Conservation (phyloP, 2,888 invertebrate genomes). For the Hemaris fuciformis region DNA sequence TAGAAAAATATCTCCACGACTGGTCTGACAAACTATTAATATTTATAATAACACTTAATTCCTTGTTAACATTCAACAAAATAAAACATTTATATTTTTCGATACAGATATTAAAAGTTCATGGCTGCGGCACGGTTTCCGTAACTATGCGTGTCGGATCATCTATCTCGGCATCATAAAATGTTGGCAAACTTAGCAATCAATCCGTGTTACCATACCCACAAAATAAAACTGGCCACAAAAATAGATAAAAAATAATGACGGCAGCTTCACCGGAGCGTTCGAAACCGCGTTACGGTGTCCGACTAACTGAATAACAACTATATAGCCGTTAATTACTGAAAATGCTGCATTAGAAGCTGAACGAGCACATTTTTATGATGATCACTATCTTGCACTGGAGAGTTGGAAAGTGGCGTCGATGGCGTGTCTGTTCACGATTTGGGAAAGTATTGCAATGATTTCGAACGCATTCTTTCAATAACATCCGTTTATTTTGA, state of each 20-base stretch:
- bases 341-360: slow-evolving; percentile 46
- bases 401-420: slow-evolving; percentile 22
- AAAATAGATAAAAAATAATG: slow-evolving; percentile 28
- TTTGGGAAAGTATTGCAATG: slow-evolving; percentile 61
- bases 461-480: slow-evolving; percentile 51
- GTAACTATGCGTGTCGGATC: no score
- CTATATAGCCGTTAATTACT: slow-evolving; percentile 57
- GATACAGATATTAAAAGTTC: background rate
- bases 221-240: slow-evolving; percentile 13
- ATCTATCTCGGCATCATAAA: no score
- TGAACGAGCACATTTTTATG: slow-evolving; percentile 59
- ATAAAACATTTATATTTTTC: no score
- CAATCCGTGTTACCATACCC: background rate
- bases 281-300: slow-evolving; percentile 56
- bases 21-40: no score
- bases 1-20: no score
- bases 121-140: background rate
- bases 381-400: slow-evolving; percentile 14
- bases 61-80: no score
- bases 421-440: slow-evolving; percentile 41
- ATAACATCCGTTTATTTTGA: slow-evolving; percentile 38
- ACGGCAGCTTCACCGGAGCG: slow-evolving; percentile 28
- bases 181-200: background rate
- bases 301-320: slow-evolving; percentile 55
- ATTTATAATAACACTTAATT: no score